Conservation (phyloP, 2,797 vertebrate species). For the Rhinogobio ventralis region DNA sequence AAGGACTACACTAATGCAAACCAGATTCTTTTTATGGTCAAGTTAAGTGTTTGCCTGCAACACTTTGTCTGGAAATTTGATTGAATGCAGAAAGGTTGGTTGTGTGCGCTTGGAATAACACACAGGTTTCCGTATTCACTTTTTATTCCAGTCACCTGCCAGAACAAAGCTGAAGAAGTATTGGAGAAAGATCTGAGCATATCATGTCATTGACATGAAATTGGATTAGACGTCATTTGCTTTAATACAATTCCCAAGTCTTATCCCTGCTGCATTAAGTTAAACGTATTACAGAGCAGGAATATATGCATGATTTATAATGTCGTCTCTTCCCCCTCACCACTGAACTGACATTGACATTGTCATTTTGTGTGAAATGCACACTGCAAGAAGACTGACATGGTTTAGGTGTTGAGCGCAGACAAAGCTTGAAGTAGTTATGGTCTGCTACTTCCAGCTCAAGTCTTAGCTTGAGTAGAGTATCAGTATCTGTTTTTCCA, state of each 20-base stretch:
- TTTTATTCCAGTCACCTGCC: conserved; percentile 24
- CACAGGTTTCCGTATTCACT: not conserved
- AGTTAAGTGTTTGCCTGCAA: conserved; percentile 67
- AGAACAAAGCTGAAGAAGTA: not conserved
- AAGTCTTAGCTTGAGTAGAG: conserved; percentile 61
- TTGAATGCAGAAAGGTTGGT: conserved; percentile 65
- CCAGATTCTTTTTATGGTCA: conserved; percentile 72
- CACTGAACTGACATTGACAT: not conserved
- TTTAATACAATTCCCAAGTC: not conserved
- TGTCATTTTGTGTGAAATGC: not conserved
- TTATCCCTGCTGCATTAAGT: not conserved
- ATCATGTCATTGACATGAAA: not conserved
- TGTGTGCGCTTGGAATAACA: conserved; percentile 31
- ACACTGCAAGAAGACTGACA: conserved; percentile 26
- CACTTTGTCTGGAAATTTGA: conserved; percentile 66
- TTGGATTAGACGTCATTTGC: not conserved
- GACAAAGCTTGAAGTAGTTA: conserved; percentile 49
- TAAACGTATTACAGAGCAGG: not conserved
- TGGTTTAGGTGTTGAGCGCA: conserved; percentile 40
- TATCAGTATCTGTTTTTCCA: conserved; percentile 9
- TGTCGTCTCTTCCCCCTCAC: not conserved
- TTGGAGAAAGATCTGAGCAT: not conserved
- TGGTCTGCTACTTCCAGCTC: conserved; percentile 43
- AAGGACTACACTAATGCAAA: conserved; percentile 65
- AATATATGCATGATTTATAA: not conserved